A percentile compares a stretch with the other conserved stretches of the same genome.
phyloP scores from a whole-genome alignment of 2,888 invertebrate genomes.

The Drosophila demipolita region DNA sequence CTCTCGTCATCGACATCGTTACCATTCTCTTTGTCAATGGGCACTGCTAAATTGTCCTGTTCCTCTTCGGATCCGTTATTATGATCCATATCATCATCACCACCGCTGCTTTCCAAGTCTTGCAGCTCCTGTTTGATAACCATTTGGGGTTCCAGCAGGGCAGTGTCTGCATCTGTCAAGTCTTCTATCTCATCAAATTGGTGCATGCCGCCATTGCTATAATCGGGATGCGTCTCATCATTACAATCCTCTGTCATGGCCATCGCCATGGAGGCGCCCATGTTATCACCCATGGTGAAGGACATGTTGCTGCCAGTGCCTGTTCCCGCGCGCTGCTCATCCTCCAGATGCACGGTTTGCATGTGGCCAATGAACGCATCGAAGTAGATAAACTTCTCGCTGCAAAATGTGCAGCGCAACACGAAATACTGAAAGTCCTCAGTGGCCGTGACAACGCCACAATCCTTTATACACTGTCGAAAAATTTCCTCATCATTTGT shows the following conservation, averaged over 20 bases:
- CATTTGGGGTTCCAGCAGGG: constrained; percentile 79
- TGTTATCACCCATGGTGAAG: constrained; percentile 12
- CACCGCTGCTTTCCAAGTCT: constrained; percentile 66
- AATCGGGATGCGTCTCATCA: constrained; percentile 26
- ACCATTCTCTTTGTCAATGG: constrained; percentile 36
- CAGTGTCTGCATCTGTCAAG: constrained; percentile 75
- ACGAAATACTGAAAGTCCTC: constrained; percentile 83
- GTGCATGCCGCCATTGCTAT: constrained; percentile 45
- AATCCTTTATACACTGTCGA: constrained; percentile 81
- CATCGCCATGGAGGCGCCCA: constrained; percentile 50
- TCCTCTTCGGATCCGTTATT: constrained; percentile 22
- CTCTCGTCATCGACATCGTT: constrained; percentile 50
- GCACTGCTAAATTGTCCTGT: constrained; percentile 19
- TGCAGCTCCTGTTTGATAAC: constrained; percentile 78
- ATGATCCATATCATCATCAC: constrained; percentile 12
- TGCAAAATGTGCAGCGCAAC: constrained; percentile 73
- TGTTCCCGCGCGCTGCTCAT: constrained; percentile 34
- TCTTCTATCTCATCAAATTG: constrained; percentile 74
- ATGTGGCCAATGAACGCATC: constrained; percentile 82
- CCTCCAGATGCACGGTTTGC: constrained; percentile 75
- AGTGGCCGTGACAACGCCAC: constrained; percentile 81
- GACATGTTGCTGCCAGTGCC: constrained; percentile 14
- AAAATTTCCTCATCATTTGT: constrained; percentile 82
- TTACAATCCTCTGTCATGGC: constrained; percentile 28
- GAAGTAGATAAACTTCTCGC: constrained; percentile 82